These are phyloP conservation scores for Teleogryllus oceanicus DNA, from an alignment of 2,888 invertebrate species.

Conservation along the genomic window DNA sequence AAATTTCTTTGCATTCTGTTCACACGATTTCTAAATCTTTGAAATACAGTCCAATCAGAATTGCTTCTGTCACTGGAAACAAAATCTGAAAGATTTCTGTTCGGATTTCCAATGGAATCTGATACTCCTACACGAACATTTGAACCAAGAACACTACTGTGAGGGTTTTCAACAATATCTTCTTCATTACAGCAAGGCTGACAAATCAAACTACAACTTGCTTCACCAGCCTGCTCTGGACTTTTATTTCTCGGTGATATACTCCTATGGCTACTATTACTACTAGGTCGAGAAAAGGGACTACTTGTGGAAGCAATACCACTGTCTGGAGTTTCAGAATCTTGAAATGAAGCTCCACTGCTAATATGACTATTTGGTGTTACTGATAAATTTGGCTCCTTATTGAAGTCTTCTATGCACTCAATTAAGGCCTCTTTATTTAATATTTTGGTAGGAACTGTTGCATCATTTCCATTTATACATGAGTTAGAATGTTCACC, in stretches of 20 bases:
- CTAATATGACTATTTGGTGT: neutral
- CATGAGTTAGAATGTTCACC: neutral
- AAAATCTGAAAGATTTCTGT: neutral
- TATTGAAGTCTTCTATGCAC: neutral
- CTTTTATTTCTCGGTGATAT: neutral
- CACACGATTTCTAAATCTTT: slow-evolving; percentile 57
- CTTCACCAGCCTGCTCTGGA: neutral
- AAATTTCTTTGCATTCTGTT: slow-evolving; percentile 62
- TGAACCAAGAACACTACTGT: neutral
- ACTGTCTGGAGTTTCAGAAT: slow-evolving; percentile 31
- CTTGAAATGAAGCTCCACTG: neutral
- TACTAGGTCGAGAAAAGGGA: slow-evolving; percentile 18
- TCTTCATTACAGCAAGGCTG: neutral
- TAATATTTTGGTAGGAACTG: neutral
- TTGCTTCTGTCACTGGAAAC: neutral
- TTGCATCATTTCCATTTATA: neutral
- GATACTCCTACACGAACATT: neutral
- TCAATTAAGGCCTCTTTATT: neutral
- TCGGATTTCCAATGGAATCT: neutral
- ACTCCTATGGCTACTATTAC: slow-evolving; percentile 25
- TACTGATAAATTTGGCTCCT: neutral
- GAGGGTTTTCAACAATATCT: neutral
- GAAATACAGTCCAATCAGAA: slow-evolving; percentile 50
- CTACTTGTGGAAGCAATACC: slow-evolving; percentile 26
- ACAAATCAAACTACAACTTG: neutral